These are phyloP conservation scores for Sebastes cheni DNA, from an alignment of 2,797 vertebrate genomes.

Conservation along the genomic window DNA sequence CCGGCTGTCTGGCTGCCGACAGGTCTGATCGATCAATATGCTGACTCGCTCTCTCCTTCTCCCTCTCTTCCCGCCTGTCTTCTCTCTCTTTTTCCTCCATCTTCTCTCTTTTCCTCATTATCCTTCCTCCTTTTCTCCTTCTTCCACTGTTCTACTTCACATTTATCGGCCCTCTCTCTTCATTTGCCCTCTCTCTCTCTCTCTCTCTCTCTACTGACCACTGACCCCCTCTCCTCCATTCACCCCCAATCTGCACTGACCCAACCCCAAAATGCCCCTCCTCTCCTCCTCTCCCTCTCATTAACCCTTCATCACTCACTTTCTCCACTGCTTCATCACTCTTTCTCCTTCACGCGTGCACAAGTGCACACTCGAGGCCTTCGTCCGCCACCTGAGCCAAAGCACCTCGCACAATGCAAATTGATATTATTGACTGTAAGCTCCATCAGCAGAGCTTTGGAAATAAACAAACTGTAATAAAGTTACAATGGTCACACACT, in stretches of 20 bases:
- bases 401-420: constrained; percentile 55
- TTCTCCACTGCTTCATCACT: constrained; percentile 5
- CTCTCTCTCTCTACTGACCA: background rate
- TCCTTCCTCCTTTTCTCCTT: background rate
- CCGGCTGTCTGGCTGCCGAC: constrained; percentile 86
- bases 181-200: background rate
- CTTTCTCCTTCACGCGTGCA: constrained; percentile 2
- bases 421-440: constrained; percentile 51
- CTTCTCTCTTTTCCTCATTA: constrained; percentile 24
- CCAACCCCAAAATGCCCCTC: background rate
- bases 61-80: constrained; percentile 40
- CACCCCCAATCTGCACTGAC: background rate
- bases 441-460: constrained; percentile 35
- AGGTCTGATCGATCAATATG: constrained; percentile 90
- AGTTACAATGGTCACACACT: background rate
- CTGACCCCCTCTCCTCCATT: background rate
- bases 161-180: background rate
- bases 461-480: constrained; percentile 36
- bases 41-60: constrained; percentile 63
- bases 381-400: constrained; percentile 43
- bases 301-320: constrained; percentile 32
- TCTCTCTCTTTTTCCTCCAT: constrained; percentile 16
- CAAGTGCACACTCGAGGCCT: constrained; percentile 25
- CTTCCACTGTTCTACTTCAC: constrained; percentile 22
- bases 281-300: background rate